Base-by-base conservation (phyloP, 1,140 invertebrate species). In the Aleiodes sp. region DNA sequence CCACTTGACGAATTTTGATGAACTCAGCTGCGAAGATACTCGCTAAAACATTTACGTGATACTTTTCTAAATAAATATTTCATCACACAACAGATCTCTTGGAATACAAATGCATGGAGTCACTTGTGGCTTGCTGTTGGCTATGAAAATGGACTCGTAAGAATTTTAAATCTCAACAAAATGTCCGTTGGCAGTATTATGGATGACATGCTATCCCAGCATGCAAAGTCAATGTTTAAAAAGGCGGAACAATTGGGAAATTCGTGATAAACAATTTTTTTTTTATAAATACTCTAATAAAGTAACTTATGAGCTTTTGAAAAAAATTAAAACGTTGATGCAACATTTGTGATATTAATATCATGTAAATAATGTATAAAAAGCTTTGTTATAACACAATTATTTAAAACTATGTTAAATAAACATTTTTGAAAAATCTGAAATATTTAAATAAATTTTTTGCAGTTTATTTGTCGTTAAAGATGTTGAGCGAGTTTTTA, bases 71-170 rank as follows among this genome's bases (percentile, higher is more conserved):
- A 28, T 26, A 1, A 26, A 57, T 57, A 46, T 16, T 46, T 46
- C 2, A 28, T 26, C 7, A 28, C 16, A 52, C 26, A 10, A 24
- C 69, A 86, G 85, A 69, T 87, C 9, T 71, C 80, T 2, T 88
- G 85, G 84, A 88, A 87, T 76, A 82, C 85, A 24, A 88, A 87
- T 73, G 35, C 74, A 2, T 84, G 80, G 76, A 86, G 85, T 75
- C 86, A 86, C 65, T 67, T 84, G 4, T 87, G 83, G 82, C 65
- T 87, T 10, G 79, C 79, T 6, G 74, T 73, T 2, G 85, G 85
- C 3, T 85, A 87, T 67, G 84, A 88, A 71, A 87, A 82, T 70
- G 87, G 87, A 24, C 78, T 88, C 12, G 76, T 87, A 9, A 76
- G 86, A 65, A 37, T 87, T 26, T 71, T 85, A 21, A 76, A 78